phyloP scores from a whole-genome alignment of 2,888 invertebrate genomes.

The Diarsia dahlii region DNA sequence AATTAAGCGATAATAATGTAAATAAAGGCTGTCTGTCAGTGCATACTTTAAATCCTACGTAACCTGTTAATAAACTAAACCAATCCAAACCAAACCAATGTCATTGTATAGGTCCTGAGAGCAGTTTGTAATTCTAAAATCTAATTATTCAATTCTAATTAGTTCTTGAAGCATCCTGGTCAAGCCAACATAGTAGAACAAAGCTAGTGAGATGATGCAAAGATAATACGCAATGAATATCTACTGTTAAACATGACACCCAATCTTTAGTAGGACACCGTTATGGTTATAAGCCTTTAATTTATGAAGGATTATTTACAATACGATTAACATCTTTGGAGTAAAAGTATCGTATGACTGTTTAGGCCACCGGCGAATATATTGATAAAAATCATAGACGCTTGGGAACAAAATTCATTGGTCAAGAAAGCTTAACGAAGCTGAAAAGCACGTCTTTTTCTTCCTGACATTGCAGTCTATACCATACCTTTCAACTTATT shows the following conservation, averaged over 20 bases:
- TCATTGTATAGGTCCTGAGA: too few relatives aligned
- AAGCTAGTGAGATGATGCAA: background rate
- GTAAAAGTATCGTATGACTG: constrained; percentile 51
- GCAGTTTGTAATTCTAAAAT: too few relatives aligned
- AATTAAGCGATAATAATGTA: too few relatives aligned
- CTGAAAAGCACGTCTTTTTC: too few relatives aligned
- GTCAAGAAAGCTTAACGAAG: background rate
- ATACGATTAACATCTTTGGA: constrained; percentile 52
- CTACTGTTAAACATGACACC: constrained; percentile 23
- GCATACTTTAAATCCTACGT: too few relatives aligned
- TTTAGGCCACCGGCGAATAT: constrained; percentile 37
- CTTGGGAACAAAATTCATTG: constrained; percentile 2
- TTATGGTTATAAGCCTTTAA: constrained; percentile 49
- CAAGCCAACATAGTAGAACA: background rate
- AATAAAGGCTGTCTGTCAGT: too few relatives aligned
- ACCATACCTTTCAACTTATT: too few relatives aligned
- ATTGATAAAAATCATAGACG: constrained; percentile 9
- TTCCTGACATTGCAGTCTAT: too few relatives aligned
- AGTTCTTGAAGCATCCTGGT: background rate
- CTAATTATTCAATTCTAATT: too few relatives aligned
- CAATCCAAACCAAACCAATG: too few relatives aligned
- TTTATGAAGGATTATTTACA: constrained; percentile 55
- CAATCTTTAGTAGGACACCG: constrained; percentile 43
- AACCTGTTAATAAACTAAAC: too few relatives aligned
- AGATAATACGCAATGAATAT: constrained; percentile 23